These are phyloP conservation scores for Monomorium pharaonis DNA, from an alignment of 1,140 invertebrate genomes.

Conservation along the genomic window DNA sequence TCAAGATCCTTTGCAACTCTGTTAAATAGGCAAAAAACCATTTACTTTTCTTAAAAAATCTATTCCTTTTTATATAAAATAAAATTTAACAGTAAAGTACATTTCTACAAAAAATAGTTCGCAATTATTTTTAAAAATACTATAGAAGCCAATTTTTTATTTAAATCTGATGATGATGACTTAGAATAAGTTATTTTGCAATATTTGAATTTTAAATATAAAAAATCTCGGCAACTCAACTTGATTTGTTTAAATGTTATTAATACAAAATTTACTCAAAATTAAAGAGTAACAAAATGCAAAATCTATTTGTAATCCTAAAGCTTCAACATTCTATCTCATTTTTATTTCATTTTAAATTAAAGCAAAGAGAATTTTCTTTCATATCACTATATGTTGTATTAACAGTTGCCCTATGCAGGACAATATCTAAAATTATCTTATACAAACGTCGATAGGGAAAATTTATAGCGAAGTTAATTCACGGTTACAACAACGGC, in stretches of 20 bases:
- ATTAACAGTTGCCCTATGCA: not conserved
- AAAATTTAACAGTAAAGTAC: not conserved
- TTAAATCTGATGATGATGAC: not conserved
- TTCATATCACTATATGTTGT: not conserved
- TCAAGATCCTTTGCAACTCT: conserved; percentile 86
- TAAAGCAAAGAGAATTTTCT: not conserved
- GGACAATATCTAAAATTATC: conserved; percentile 24
- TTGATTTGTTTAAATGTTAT: not conserved
- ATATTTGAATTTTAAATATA: not conserved
- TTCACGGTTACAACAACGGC: not conserved
- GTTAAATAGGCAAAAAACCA: conserved; percentile 46
- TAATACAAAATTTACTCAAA: not conserved
- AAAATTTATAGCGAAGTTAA: conserved; percentile 27
- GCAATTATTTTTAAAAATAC: not conserved
- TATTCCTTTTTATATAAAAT: not conserved
- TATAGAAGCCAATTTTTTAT: not conserved
- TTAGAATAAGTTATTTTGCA: not conserved
- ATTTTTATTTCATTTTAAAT: conserved; percentile 6
- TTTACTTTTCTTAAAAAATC: not conserved
- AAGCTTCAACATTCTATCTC: conserved; percentile 1
- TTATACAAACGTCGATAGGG: not conserved
- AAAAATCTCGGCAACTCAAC: not conserved
- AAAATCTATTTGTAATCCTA: not conserved
- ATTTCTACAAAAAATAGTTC: not conserved
- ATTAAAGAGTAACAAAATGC: not conserved